These are phyloP conservation scores for Julus scanicus DNA, from an alignment of 2,888 invertebrate genomes.

Conservation along the genomic window DNA sequence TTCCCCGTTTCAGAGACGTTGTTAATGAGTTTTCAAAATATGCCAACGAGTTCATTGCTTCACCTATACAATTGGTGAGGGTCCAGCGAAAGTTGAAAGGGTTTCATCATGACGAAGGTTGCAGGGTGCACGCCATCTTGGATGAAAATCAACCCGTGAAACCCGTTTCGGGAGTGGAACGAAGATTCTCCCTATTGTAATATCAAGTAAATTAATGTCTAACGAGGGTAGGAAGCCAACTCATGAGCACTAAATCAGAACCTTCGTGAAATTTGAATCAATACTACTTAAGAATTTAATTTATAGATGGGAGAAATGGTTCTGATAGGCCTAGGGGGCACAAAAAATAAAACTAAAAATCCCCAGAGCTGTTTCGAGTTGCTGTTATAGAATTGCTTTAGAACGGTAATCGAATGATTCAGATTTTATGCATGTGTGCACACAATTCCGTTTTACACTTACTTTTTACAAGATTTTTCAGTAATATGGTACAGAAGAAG, in stretches of 20 bases:
- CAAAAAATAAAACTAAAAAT: not conserved
- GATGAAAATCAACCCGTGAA: conserved; percentile 11
- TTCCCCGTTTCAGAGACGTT: conserved; percentile 43
- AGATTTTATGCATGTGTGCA: not conserved
- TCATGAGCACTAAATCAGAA: conserved; percentile 11
- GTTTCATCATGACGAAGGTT: not conserved
- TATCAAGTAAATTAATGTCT: conserved; percentile 43
- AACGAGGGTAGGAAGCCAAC: conserved; percentile 31
- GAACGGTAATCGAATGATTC: not conserved
- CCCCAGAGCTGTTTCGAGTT: not conserved
- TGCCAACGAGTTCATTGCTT: conserved; percentile 47
- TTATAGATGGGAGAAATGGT: conserved; percentile 40
- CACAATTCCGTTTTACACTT: too few relatives aligned
- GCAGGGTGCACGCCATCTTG: not conserved
- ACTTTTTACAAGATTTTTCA: too few relatives aligned
- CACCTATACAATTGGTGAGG: conserved; percentile 14
- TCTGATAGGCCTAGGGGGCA: not conserved
- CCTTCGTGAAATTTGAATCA: conserved; percentile 43
- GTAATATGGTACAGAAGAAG: too few relatives aligned
- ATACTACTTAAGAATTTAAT: conserved; percentile 40
- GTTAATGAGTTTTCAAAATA: conserved; percentile 47
- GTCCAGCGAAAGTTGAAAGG: conserved; percentile 20
- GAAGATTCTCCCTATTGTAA: conserved; percentile 44
- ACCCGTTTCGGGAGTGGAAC: conserved; percentile 30
- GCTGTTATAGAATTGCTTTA: not conserved